Evolutionary conservation across 2,797 vertebrate genomes (phyloP), one percentile per base, ranked within the genome.

Genomic region (Hylomyscus alleni): DNA sequence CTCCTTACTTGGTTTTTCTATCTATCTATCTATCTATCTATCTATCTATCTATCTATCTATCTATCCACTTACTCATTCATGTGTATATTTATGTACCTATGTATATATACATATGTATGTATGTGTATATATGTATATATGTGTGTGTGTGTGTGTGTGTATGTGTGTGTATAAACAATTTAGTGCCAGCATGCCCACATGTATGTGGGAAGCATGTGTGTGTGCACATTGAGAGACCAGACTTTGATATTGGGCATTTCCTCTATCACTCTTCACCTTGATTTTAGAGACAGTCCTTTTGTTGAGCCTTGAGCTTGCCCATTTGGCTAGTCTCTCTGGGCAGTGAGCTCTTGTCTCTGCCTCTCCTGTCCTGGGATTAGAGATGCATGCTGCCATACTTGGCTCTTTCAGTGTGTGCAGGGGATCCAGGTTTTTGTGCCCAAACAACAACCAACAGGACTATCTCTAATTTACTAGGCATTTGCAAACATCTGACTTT

Each of bases 111-210:
- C 8, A 37, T 0, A 60, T 60, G 78, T 22, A 52, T 56, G 34
- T n/a, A 9, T 50, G 26, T 50, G n/a, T 26, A 3, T 37, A 0
- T 82, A 15, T 2, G 1, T 2, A 7, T 34, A 22, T 40, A 3
- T 37, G 2, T 81, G 15, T 2, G 8, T 34, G 14, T 34, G 3
- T 47, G 9, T 17, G 8, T 50, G 15, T 6, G 17, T 52, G 4
- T 52, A 15, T n/a, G 5, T 80, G 31, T 12, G 52, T 31, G 44
- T n/a, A 47, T 47, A 5, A 9, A 47, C 60, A 29, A 84, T 44
- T 60, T 60, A 22, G 82, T 84, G 29, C 29, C 19, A 17, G 9
- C 26, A 47, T 60, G 7, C 81, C 24, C 56, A 82, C n/a, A 29
- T 62, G 4, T 62, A 11, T 40, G 14, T 47, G 37, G 37, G 56